Evolutionary conservation across 2,797 vertebrate genomes (phyloP), one percentile per base, ranked within the genome.

Genomic region (Mormyrops attenuatus): DNA sequence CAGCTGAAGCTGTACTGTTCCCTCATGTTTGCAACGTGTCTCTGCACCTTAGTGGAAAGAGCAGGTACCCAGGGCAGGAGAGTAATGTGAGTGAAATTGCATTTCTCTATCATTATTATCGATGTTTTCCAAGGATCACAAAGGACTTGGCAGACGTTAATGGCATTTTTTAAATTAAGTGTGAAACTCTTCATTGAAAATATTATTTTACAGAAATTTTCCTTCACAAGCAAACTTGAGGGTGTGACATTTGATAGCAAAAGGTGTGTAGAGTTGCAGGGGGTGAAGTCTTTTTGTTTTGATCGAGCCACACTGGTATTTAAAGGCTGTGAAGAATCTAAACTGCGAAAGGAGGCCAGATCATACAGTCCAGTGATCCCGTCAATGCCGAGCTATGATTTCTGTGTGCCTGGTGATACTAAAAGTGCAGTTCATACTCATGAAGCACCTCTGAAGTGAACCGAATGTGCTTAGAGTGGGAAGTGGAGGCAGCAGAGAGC

Each of bases 31-130:
- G 94, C 95, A 94, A 93, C 94, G 93, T 95, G 95, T 95, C 92
- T 94, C 95, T 93, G 94, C 94, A 90, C 92, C 92, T 93, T 94
- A 95, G 94, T 94, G 93, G 94, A 93, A 93, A 93, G 92, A 88
- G 84, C 90, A 91, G 93, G 93, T 95, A 95, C 93, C 66, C 66
- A 38, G 95, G 94, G 93, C 92, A 11, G 89, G 92, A 22, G 94
- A 93, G 93, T 94, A 94, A 92, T 94, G 93, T 91, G 94, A 93
- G 91, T 90, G 91, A 90, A 94, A 94, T 94, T 92, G 91, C 94
- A 95, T 96, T 93, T 96, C 94, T 93, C 89, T 91, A 90, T 17
- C 86, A 94, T 94, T 94, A 95, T 95, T 95, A 95, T 95, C 95
- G 93, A 94, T 0, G 95, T 94, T 94, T 94, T 95, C 94, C 93